A percentile compares a stretch with the other conserved stretches of the same genome.
These are phyloP conservation scores for Neelides sp. DNA, from an alignment of 1,140 invertebrate species.

Conservation along the genomic window DNA sequence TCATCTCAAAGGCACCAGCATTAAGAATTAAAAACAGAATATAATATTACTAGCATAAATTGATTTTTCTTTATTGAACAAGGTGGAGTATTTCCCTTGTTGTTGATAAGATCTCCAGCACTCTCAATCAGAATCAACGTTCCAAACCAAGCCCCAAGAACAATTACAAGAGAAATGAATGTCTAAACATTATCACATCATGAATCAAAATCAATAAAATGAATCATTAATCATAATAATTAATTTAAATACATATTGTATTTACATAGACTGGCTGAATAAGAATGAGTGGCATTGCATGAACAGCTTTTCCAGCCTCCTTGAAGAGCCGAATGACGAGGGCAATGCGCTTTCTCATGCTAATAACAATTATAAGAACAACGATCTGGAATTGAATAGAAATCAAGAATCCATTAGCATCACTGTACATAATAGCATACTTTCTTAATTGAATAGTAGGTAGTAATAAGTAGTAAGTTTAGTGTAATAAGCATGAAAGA, in stretches of 20 bases:
- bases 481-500: background rate
- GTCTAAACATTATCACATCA: no score
- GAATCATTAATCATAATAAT: background rate
- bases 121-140: conserved; percentile 50
- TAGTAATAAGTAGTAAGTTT: conserved; percentile 10
- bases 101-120: conserved; percentile 42
- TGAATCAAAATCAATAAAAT: conserved; percentile 12
- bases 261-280: conserved; percentile 59
- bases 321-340: conserved; percentile 57
- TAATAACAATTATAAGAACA: conserved; percentile 51
- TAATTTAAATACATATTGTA: conserved; percentile 8
- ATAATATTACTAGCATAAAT: conserved; percentile 20
- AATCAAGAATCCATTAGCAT: conserved; percentile 1
- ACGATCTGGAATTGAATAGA: conserved; percentile 38
- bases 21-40: background rate
- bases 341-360: conserved; percentile 56
- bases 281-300: conserved; percentile 55
- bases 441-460: background rate
- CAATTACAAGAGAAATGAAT: conserved; percentile 44
- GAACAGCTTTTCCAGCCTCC: conserved; percentile 61
- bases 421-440: no score
- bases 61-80: conserved; percentile 30
- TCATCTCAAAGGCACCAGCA: conserved; percentile 5
- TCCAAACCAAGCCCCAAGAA: conserved; percentile 47
- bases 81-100: conserved; percentile 36